Evolutionary conservation across 2,113 vertebrate genomes (phyloP).

Genomic region (Natator depressus): DNA sequence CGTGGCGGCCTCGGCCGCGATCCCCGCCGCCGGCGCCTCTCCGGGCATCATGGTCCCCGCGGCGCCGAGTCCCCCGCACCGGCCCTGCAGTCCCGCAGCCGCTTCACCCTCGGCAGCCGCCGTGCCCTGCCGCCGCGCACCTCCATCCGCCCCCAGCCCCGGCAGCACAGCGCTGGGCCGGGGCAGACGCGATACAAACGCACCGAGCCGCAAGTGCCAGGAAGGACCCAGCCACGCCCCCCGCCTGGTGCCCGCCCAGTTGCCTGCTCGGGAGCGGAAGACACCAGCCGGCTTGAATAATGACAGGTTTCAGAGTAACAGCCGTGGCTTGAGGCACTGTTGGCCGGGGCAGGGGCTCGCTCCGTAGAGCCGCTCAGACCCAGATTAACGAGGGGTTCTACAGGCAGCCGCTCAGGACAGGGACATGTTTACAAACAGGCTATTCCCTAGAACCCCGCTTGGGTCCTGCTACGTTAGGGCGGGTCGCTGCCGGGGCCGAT

Average conservation of each 20-base stretch:
- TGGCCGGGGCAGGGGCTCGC: too few species aligned
- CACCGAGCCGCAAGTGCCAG: fast-evolving
- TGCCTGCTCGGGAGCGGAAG: not conserved
- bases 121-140: not conserved
- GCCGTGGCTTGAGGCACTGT: fast-evolving
- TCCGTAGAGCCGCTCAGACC: not conserved
- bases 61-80: conserved; percentile 11
- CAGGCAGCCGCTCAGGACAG: not conserved
- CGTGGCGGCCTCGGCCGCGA: conserved; percentile 79
- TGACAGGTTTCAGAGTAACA: too few species aligned
- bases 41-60: conserved; percentile 92
- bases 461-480: fast-evolving
- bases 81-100: conserved; percentile 22
- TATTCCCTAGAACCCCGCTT: fast-evolving
- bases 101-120: not conserved
- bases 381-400: not conserved
- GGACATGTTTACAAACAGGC: not conserved
- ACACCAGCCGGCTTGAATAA: fast-evolving
- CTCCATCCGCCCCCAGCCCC: not conserved
- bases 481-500: not conserved
- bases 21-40: conserved; percentile 82
- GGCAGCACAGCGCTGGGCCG: fast-evolving
- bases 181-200: not conserved
- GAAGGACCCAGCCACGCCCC: not conserved
- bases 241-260: fast-evolving